Evolutionary conservation across 1,140 invertebrate genomes (phyloP), one percentile per base, ranked within the genome.

Genomic region (Bicyclus anynana): DNA sequence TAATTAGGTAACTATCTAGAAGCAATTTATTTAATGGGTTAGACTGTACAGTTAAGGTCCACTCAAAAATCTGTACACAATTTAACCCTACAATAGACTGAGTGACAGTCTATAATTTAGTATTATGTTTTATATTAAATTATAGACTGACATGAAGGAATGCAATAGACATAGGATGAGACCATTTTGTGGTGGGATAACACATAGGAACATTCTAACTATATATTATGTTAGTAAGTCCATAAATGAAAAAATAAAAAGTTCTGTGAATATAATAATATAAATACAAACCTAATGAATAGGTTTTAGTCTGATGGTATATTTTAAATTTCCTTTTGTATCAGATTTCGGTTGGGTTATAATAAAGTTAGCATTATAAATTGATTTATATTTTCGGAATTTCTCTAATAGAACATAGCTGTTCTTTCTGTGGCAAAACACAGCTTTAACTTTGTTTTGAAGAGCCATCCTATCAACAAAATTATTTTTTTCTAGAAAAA

Each of bases 381-480:
- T 59, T 20, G 82, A 84, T 68, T 83, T 87, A 62, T 87, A 87
- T 53, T 87, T 87, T 35, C 66, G 61, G 59, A 84, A 82, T 55
- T 78, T 86, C 56, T 87, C 84, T 53, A 73, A 74, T 48, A 84
- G 75, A 27, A 87, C 78, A 61, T 67, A 87, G 5, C 67, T 62
- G 44, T 77, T 82, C 69, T 80, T 87, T 56, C 80, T 75, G 35
- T 83, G 72, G 59, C 68, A 84, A 61, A 77, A 87, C 17, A 86
- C 59, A 59, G 83, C 84, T 59, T 73, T 83, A 14, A 59, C 66
- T 70, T 87, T 84, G 13, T 80, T 83, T 58, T 62, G 80, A 5
- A 74, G 44, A 12, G 74, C 81, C 89, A 90, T 89, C 66, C 81
- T 84, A 59, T 90, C 89, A 50, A 90, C 81, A 49, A 85, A 83